Base-by-base conservation (phyloP, 2,888 invertebrate species). In the Ferdinandea cuprea region DNA sequence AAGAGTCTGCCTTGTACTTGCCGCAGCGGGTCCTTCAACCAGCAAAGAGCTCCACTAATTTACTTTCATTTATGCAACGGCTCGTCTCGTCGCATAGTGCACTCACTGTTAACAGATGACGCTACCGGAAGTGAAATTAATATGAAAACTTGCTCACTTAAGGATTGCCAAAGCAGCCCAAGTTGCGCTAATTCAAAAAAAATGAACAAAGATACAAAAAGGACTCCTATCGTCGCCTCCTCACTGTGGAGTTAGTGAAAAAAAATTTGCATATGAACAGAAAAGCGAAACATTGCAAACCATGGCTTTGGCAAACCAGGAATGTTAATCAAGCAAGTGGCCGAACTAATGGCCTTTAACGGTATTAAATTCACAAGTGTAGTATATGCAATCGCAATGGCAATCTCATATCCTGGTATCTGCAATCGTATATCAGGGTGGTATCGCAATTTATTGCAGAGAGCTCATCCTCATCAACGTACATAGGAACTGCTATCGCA, bases 321-420 rank as follows among this genome's bases (percentile, higher is more conserved):
- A 68, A 74, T 81, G 32, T 56, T 81, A 81, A 81, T 81, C 81
- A 81, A 72, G 48, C 81, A 61, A 81, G 77, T 81, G 71, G 71
- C 81, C 48, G 52, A 77, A 71, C 77, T 76, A 81, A 81, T 81
- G 71, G 81, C 71, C 54, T 66, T 40, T 77, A 76, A 77, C 59
- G 71, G 61, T 72, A 81, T 77, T 81, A 81, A 81, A 81, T 81
- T 81, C 59, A 73, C 69, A 48, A 52, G 13, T 65, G 19, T 65
- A 50, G 56, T 1, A 46, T 69, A 54, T 59, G 59, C 17, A 68
- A 32, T 65, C 13, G 35, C 35, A 54, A 40, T 0, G 46, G 6
- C 35, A 59, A 37, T 44, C 32, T 8, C 11, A 28, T 28, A 5
- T 5, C 9, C 30, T 11, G 11, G 54, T 17, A 52, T 52, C 65